Evolutionary conservation across 2,113 vertebrate genomes (phyloP), one percentile per base, ranked within the genome.

Genomic region (Perca flavescens): DNA sequence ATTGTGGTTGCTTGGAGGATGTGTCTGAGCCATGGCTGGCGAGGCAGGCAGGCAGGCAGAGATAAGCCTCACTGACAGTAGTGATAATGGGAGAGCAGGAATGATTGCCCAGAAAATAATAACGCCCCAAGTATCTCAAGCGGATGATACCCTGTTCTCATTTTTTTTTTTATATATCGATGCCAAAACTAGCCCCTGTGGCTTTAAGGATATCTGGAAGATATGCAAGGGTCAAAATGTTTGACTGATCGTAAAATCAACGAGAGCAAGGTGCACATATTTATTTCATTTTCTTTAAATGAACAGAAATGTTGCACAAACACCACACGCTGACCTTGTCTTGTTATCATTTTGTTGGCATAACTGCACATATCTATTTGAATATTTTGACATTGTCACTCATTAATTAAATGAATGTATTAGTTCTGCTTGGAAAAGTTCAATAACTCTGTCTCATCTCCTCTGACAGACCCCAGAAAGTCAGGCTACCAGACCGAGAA

Each of bases 21-120:
- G 88, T 66, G 71, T 85, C 81, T 36, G 88, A 89, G 74, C 63
- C 61, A 3, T 17, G 78, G 58, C 84, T 28, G 54, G 76, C 40
- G 60, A 73, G 28, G 66, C 31, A 34, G 31, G 31, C 61, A 68
- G 60, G 80, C 77, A 12, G 86, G 50, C 83, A 34, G 81, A 82
- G 87, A 87, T 93, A 88, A 93, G 77, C 87, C n/a, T 72, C 70
- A 13, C 70, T 88, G 92, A 94, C 92, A 92, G 86, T 19, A 46
- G 69, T 73, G 88, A 93, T 92, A 86, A 91, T 81, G 31, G 81
- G 34, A 83, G 86, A 72, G 78, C 52, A 52, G 64, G 40, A 82
- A 89, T 47, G 80, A 91, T 77, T 79, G 83, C 57, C 80, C 25
- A 77, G 76, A 88, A 88, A 86, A 77, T 85, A 89, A 91, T 89